Conservation (phyloP, 2,797 vertebrate genomes). For the Mionectes olivaceus region DNA sequence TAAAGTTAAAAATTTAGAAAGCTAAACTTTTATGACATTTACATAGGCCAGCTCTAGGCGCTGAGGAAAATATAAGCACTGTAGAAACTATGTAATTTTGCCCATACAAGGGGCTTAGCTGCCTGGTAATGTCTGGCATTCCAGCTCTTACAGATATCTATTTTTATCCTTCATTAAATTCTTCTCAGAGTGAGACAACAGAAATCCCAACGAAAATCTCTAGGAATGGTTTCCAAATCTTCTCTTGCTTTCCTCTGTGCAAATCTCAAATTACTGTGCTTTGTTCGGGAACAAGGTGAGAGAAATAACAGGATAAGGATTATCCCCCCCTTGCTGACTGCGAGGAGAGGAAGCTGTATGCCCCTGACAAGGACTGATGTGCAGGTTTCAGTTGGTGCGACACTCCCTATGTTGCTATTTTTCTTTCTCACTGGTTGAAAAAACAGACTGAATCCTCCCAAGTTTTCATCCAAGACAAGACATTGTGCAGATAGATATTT, state of each 20-base stretch:
- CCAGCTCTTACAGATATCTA: constrained; percentile 23
- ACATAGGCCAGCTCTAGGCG: background rate
- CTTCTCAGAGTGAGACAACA: background rate
- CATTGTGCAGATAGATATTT: background rate
- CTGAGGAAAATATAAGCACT: constrained; percentile 37
- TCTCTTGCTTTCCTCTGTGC: background rate
- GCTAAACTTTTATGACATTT: constrained; percentile 11
- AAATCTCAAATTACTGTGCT: background rate
- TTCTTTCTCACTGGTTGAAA: background rate
- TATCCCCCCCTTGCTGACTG: background rate
- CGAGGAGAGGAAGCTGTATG: background rate
- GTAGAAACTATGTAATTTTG: constrained; percentile 43
- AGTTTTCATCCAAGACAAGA: background rate
- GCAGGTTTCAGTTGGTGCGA: background rate
- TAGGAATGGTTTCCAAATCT: background rate
- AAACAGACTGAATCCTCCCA: background rate
- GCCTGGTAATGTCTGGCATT: constrained; percentile 25
- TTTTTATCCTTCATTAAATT: constrained; percentile 62
- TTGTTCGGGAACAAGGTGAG: background rate
- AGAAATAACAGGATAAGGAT: background rate
- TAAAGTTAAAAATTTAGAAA: constrained; percentile 11
- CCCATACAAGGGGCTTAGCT: constrained; percentile 46
- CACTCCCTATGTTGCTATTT: background rate
- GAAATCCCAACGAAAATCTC: background rate
- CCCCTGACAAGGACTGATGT: background rate